Conservation (phyloP, 2,113 vertebrate species). For the Gorsachius goisagi region DNA sequence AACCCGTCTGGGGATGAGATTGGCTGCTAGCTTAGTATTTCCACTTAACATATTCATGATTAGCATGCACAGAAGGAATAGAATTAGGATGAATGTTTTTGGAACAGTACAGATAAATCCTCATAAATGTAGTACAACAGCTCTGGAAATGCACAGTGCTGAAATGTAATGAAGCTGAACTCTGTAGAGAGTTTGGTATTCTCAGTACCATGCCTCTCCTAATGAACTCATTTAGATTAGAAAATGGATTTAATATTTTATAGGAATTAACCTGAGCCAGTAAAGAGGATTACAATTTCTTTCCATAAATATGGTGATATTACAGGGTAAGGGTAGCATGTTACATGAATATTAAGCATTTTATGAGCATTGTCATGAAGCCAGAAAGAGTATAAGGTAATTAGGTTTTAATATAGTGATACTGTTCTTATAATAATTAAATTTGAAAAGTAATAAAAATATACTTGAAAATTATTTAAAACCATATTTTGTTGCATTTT, state of each 20-base stretch:
- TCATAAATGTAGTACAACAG: constrained; percentile 85
- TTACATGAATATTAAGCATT: constrained; percentile 83
- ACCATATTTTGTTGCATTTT: constrained; percentile 48
- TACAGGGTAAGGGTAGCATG: constrained; percentile 77
- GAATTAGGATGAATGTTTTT: constrained; percentile 86
- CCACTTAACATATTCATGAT: constrained; percentile 82
- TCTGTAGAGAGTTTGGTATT: constrained; percentile 82
- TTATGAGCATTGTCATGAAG: constrained; percentile 72
- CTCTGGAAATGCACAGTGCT: constrained; percentile 77
- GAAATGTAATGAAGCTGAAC: constrained; percentile 84
- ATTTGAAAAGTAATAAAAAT: constrained; percentile 68
- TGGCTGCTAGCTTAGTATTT: constrained; percentile 79
- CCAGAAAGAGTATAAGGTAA: constrained; percentile 72
- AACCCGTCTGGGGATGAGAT: constrained; percentile 78
- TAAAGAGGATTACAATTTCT: constrained; percentile 86
- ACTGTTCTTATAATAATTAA: constrained; percentile 76
- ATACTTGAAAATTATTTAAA: constrained; percentile 60
- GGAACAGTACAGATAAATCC: constrained; percentile 84
- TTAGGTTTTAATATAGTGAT: constrained; percentile 77
- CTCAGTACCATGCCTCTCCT: constrained; percentile 80
- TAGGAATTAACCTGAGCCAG: constrained; percentile 86
- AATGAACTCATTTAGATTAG: constrained; percentile 89
- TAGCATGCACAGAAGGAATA: constrained; percentile 80
- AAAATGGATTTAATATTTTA: constrained; percentile 90
- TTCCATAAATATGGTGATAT: constrained; percentile 82